Evolutionary conservation across 2,888 invertebrate species (phyloP), one percentile per base, ranked within the genome.

Genomic region (Lepidochrysops patricia): DNA sequence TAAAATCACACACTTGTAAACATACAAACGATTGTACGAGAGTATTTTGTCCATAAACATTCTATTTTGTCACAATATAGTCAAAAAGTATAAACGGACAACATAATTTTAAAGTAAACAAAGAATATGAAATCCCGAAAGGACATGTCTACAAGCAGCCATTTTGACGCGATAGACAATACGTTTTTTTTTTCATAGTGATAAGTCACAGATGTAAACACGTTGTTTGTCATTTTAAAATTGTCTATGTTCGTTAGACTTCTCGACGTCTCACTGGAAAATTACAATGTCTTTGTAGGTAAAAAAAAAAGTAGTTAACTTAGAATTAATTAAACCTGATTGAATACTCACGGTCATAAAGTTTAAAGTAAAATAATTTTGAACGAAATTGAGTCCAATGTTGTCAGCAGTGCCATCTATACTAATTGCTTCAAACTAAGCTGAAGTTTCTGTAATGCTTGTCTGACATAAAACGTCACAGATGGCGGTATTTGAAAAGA

Each of bases 1-100:
- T 84, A 81, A 86, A 88, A 88, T 82, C 81, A 87, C 86, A 82
- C 88, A 88, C 87, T 83, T 78, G 74, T 74, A 79, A 69, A 72
- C 75, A 80, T 75, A 70, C 74, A 79, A 80, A 82, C 75, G 74
- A 80, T 74, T 79, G 80, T 83, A 77, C 72, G 80, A 73, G 77
- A 80, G 79, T 77, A 76, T 70, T 77, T 75, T 73, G 77, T 73
- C 76, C 80, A 83, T 82, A 79, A 81, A 80, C 89, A 88, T 89
- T 83, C 81, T 88, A 87, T 82, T 80, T 74, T 77, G 75, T 82
- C 86, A 85, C 86, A 74, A 75, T 67, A 74, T 76, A 81, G 78
- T 82, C 76, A 77, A 69, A 72, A 74, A 78, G 73, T 73, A 70
- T 63, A 81, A 80, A 80, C 70, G 70, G 71, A 72, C 77, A 78